Base-by-base conservation (phyloP, 2,888 invertebrate genomes). In the Clostera curtula region DNA sequence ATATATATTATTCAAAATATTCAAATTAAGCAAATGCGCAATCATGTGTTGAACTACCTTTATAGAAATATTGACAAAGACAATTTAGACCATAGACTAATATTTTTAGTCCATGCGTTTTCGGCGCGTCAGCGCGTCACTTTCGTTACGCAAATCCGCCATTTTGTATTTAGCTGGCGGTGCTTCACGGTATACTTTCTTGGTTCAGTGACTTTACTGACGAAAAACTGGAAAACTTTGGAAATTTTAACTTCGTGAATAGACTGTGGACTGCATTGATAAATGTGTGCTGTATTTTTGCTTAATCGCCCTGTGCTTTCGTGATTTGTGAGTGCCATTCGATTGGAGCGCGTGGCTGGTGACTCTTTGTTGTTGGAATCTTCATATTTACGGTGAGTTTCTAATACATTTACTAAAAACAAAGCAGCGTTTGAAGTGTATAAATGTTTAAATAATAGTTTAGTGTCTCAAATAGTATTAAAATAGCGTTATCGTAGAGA, bases 141-240 rank as follows among this genome's bases (percentile, higher is more conserved):
- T 77, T 76, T 75, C 74, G 68, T 75, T 79, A 74, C 77, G 73
- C 73, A 71, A 75, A 79, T 82, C 84, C 83, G 84, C 84, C 84
- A 85, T 85, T 85, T 85, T 85, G 84, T 80, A 82, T 75, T 80
- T 79, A 69, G 82, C 79, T 79, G 80, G 84, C 80, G 79, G 84
- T 77, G 76, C 73, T 73, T 74, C 70, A 65, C 63, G 74, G 64
- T 70, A 68, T 65, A 73, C 68, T 74, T 70, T 72, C 67, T 68
- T 67, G 64, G 72, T 68, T 67, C 60, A 66, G 76, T 75, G 82
- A 73, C 68, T 71, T 64, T 68, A 66, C 56, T 69, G 57, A 68
- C 68, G 68, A 71, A 70, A 69, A 73, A 68, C 69, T 70, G 49
- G 48, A 61, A 70, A 77, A 80, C 71, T 74, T 71, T 60, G 53